phyloP scores from a whole-genome alignment of 2,113 vertebrate species.

The Lota lota region DNA sequence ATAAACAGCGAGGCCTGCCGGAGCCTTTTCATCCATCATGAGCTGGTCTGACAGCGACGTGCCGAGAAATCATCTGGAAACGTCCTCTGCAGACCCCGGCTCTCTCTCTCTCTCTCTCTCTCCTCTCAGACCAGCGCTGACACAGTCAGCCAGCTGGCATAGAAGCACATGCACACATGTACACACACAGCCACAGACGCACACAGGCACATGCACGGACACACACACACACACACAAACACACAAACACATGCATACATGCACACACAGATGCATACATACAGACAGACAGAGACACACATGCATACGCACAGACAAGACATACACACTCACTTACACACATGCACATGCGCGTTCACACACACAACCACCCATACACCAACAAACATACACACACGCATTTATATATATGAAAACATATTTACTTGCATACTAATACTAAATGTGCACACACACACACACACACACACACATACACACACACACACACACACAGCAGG shows the following conservation, averaged over 20 bases:
- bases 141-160: conserved; percentile 26
- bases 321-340: too few relatives aligned
- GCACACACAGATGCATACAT: too few relatives aligned
- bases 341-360: too few relatives aligned
- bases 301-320: too few relatives aligned
- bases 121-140: conserved; percentile 21
- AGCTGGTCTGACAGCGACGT: conserved; percentile 67
- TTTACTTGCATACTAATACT: too few relatives aligned
- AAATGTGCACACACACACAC: too few relatives aligned
- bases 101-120: conserved; percentile 20
- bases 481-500: not conserved
- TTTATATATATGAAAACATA: too few relatives aligned
- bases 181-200: not conserved
- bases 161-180: conserved; percentile 9
- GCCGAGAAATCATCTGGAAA: conserved; percentile 68
- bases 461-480: too few relatives aligned
- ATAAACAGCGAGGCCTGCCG: conserved; percentile 76
- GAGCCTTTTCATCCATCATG: conserved; percentile 84
- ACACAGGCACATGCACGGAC: not conserved
- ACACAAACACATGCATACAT: too few relatives aligned
- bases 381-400: too few relatives aligned
- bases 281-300: too few relatives aligned
- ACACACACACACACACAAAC: not conserved
- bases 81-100: conserved; percentile 45
- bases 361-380: too few relatives aligned